Evolutionary conservation across 2,113 vertebrate genomes (phyloP).

Genomic region (Bos javanicus): DNA sequence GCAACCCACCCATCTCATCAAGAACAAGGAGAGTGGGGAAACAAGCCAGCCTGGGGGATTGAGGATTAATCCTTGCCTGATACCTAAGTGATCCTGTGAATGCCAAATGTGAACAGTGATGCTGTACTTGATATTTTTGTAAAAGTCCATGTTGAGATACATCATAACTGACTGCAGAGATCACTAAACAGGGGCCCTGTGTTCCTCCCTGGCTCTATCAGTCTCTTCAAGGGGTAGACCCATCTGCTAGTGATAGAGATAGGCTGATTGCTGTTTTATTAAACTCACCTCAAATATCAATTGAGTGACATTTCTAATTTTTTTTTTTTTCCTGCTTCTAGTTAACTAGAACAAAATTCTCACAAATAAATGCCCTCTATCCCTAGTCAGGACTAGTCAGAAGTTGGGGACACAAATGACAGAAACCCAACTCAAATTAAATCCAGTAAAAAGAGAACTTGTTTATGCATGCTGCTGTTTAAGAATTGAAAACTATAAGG

Average conservation of each 20-base stretch:
- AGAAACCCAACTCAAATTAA: background rate
- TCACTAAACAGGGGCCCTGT: background rate
- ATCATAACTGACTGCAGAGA: background rate
- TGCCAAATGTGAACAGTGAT: background rate
- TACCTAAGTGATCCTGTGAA: background rate
- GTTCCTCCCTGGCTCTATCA: background rate
- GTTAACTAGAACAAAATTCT: constrained; percentile 2
- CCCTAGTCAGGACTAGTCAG: background rate
- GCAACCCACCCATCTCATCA: background rate
- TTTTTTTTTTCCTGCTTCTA: background rate
- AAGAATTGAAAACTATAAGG: background rate
- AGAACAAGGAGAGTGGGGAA: background rate
- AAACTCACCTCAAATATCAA: background rate
- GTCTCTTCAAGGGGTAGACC: background rate
- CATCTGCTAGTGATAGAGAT: background rate
- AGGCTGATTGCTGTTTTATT: background rate
- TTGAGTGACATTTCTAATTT: background rate
- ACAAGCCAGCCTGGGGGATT: background rate
- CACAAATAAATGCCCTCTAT: background rate
- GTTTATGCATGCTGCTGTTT: background rate
- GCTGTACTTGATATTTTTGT: background rate
- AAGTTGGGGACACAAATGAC: background rate
- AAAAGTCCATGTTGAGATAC: background rate
- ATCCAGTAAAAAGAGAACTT: background rate
- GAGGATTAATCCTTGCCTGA: background rate